These are phyloP conservation scores for Hydrotaea diabolus DNA, from an alignment of 2,888 invertebrate genomes.

Conservation along the genomic window DNA sequence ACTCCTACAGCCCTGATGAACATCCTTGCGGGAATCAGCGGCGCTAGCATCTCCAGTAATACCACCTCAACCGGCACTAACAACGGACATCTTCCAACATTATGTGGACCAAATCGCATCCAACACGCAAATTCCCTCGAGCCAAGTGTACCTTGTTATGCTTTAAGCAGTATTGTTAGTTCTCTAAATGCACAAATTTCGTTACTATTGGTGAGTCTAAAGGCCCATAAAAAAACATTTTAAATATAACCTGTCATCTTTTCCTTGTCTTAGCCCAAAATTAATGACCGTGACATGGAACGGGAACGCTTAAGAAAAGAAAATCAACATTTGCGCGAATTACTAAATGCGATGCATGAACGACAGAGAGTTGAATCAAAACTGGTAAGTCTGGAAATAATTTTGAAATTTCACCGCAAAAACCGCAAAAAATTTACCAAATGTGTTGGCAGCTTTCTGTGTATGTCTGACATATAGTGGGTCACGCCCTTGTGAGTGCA, in stretches of 20 bases:
- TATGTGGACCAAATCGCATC: conserved; percentile 80
- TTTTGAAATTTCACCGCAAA: neutral
- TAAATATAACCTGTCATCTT: too few relatives aligned
- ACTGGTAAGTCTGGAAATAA: conserved; percentile 72
- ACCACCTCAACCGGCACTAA: conserved; percentile 43
- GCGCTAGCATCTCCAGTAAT: conserved; percentile 11
- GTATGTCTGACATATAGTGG: too few relatives aligned
- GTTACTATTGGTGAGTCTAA: conserved; percentile 84
- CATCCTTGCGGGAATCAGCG: conserved; percentile 5
- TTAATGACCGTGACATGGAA: conserved; percentile 89
- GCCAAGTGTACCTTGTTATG: conserved; percentile 84
- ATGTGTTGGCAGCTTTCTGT: too few relatives aligned
- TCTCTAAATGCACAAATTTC: conserved; percentile 86
- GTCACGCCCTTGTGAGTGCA: too few relatives aligned
- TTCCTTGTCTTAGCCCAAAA: conserved; percentile 83
- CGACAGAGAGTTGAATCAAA: conserved; percentile 80
- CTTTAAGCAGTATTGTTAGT: conserved; percentile 84
- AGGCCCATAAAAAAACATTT: neutral
- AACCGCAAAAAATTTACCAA: too few relatives aligned
- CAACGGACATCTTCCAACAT: conserved; percentile 64
- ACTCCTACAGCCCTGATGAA: conserved; percentile 32
- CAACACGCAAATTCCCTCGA: conserved; percentile 81
- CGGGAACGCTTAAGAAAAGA: conserved; percentile 87
- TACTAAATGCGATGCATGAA: conserved; percentile 84
- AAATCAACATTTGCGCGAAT: conserved; percentile 87